Evolutionary conservation across 2,113 vertebrate species (phyloP).

Genomic region (Halichoeres trimaculatus): DNA sequence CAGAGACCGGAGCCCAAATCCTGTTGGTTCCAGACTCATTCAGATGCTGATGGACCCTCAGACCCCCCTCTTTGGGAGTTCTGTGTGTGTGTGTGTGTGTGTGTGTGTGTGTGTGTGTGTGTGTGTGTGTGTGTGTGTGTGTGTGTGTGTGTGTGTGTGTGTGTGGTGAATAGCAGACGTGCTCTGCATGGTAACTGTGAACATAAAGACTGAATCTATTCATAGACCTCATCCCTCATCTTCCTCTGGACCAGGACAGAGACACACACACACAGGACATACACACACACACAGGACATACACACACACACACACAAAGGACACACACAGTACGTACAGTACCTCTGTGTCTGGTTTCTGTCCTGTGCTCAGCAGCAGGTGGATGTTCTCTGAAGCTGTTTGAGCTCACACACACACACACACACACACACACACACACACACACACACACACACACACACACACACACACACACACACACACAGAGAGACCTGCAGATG

Average conservation of each 20-base stretch:
- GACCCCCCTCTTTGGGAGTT: background rate
- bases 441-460: too few species aligned
- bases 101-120: too few species aligned
- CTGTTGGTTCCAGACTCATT: constrained; percentile 47
- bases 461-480: too few species aligned
- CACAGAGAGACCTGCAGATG: too few species aligned
- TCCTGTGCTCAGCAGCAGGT: constrained; percentile 1
- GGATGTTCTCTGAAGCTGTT: background rate
- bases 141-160: too few species aligned
- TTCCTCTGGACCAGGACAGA: background rate
- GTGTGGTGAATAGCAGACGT: constrained; percentile 11
- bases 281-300: too few species aligned
- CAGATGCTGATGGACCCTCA: constrained; percentile 61
- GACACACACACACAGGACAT: too few species aligned
- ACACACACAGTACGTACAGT: background rate
- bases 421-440: too few species aligned
- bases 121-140: too few species aligned
- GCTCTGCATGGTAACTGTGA: constrained; percentile 35
- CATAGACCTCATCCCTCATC: constrained; percentile 6
- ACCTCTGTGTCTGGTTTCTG: background rate
- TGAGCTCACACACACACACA: too few species aligned
- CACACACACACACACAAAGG: too few species aligned
- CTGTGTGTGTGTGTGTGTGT: too few species aligned
- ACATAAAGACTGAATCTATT: constrained; percentile 22
- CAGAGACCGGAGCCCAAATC: constrained; percentile 36